phyloP scores from a whole-genome alignment of 1,140 invertebrate species.

The Scaptomyza pallida region DNA sequence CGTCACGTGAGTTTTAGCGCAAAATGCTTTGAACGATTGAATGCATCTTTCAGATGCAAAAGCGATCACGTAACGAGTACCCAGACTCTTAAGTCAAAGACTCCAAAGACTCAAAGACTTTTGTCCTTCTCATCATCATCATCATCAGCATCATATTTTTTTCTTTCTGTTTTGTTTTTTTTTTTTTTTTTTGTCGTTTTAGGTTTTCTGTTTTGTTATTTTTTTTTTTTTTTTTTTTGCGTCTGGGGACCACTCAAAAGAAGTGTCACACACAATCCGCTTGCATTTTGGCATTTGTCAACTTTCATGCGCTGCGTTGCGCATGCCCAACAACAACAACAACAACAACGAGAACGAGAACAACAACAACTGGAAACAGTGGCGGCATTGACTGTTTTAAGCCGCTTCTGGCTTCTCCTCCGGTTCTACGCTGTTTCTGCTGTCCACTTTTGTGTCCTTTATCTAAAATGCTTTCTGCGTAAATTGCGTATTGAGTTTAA shows the following conservation, averaged over 20 bases:
- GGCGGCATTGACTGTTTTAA: slow-evolving; percentile 60
- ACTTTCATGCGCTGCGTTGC: slow-evolving; percentile 72
- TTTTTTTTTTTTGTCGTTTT: not conserved
- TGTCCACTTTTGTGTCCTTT: slow-evolving; percentile 67
- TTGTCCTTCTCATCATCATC: not conserved
- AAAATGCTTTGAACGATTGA: slow-evolving; percentile 81
- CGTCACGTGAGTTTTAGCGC: slow-evolving; percentile 82
- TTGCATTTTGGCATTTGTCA: slow-evolving; percentile 82
- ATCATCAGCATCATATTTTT: too few species aligned
- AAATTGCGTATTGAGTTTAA: slow-evolving; percentile 83
- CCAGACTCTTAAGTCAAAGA: slow-evolving; percentile 11
- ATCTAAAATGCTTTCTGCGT: slow-evolving; percentile 83
- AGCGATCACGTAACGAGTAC: slow-evolving; percentile 19
- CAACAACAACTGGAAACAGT: slow-evolving; percentile 38
- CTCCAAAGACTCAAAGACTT: slow-evolving; percentile 7
- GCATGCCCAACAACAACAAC: slow-evolving; percentile 59
- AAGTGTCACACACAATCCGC: slow-evolving; percentile 81
- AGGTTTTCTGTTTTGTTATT: not conserved
- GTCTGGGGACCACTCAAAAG: slow-evolving; percentile 52
- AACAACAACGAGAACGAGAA: slow-evolving; percentile 12
- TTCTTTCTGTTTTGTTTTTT: not conserved
- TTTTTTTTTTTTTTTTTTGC: not conserved
- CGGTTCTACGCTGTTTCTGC: slow-evolving; percentile 32
- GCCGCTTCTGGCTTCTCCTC: slow-evolving; percentile 46
- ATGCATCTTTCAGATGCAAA: slow-evolving; percentile 58